These are phyloP conservation scores for Fopius arisanus DNA, from an alignment of 1,140 invertebrate species.

Conservation along the genomic window DNA sequence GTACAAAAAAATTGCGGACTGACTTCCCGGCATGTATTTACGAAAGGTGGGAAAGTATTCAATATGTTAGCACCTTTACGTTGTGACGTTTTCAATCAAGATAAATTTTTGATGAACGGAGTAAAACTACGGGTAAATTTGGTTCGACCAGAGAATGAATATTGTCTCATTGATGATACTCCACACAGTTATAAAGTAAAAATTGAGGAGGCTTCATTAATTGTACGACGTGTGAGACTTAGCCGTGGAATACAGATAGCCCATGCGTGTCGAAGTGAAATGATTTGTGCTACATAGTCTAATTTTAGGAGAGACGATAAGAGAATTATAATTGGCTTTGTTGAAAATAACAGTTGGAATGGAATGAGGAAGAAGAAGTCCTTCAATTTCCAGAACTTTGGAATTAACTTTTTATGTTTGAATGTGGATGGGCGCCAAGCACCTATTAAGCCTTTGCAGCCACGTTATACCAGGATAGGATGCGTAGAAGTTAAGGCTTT, in stretches of 20 bases:
- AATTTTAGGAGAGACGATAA: no score
- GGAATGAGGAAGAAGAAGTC: slow-evolving; percentile 47
- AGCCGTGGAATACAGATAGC: slow-evolving; percentile 41
- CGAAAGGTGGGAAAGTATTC: slow-evolving; percentile 12
- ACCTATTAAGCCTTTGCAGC: slow-evolving; percentile 21
- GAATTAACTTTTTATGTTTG: slow-evolving; percentile 24
- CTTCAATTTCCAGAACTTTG: slow-evolving; percentile 52
- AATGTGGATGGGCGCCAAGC: slow-evolving; percentile 45
- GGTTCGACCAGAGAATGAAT: slow-evolving; percentile 45
- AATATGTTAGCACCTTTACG: slow-evolving; percentile 32
- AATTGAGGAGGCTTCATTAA: slow-evolving; percentile 43
- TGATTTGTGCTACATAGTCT: neutral
- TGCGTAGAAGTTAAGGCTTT: no score
- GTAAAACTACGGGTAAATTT: slow-evolving; percentile 51
- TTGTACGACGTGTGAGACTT: slow-evolving; percentile 39
- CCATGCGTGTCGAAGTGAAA: slow-evolving; percentile 33
- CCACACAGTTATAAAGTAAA: slow-evolving; percentile 28
- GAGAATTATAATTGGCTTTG: slow-evolving; percentile 20
- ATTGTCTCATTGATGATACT: slow-evolving; percentile 46
- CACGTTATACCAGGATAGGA: neutral
- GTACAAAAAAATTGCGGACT: no score
- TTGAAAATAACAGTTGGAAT: slow-evolving; percentile 52
- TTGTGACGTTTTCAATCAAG: slow-evolving; percentile 50
- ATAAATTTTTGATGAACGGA: slow-evolving; percentile 51
- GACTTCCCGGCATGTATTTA: neutral